Base-by-base conservation (phyloP, 2,888 invertebrate species). In the Brachyopa scutellaris region DNA sequence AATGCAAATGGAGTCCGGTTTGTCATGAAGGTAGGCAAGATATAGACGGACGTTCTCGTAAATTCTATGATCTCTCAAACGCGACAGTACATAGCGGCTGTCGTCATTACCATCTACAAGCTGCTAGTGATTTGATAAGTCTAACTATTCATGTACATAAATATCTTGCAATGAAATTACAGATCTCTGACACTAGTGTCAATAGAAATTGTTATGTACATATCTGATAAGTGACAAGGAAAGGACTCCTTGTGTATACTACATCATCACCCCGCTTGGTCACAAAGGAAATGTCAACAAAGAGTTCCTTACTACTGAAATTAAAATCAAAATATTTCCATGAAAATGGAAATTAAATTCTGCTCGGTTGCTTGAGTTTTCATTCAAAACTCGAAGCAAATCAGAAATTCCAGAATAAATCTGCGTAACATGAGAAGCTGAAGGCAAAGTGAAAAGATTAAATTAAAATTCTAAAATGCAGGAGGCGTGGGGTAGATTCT, bases 291-390 rank as follows among this genome's bases (percentile, higher is more conserved):
- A 19, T 42, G 21, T n/a, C 42, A 21, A 4, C 42, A 15, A 13
- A 8, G n/a, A 13, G 17, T 17, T 53, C 6, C 33, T 31, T 31
- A 2, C 2, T 19, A 2, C 19, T 2, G n/a, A 19, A n/a, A 19
- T 53, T 13, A 9, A 55, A 38, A 36, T 19, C 36, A 38, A 55
- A 55, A 23, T 23, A 55, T 55, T 55, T 21, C 9, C 23, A 21
- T 7, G 21, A 23, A 55, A 55, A 36, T 38, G 55, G 23, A 38
- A 55, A 55, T 55, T 9, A 55, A 55, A 23, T 55, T 36, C 13
- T 21, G 9, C 55, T 36, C 42, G 19, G 2, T n/a, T 31, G 51
- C 51, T 31, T 51, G 51, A 51, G 53, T 53, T 53, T 36, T 19
- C 53, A 33, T 21, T 53, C 23, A 23, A 55, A 55, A 21, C 36